phyloP scores from a whole-genome alignment of 2,113 vertebrate genomes.

The Equus quagga region DNA sequence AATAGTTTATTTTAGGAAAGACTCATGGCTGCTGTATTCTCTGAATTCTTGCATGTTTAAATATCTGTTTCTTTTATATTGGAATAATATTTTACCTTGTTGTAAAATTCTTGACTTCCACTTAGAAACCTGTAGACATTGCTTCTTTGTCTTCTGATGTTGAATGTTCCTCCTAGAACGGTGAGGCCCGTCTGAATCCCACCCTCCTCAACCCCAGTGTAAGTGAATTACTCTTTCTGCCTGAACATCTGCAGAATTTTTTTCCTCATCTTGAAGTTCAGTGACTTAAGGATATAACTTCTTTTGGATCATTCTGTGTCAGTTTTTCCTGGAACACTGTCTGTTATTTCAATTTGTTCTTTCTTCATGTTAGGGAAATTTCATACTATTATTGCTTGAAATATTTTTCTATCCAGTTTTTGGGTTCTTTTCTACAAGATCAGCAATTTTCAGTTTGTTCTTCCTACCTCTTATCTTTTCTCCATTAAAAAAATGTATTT shows the following conservation, averaged over 20 bases:
- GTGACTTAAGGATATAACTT: background rate
- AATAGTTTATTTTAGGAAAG: background rate
- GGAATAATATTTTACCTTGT: background rate
- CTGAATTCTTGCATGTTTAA: background rate
- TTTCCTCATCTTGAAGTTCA: slow-evolving; percentile 18
- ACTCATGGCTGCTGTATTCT: background rate
- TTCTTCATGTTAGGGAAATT: background rate
- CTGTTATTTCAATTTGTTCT: slow-evolving; percentile 43
- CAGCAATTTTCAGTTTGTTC: slow-evolving; percentile 22
- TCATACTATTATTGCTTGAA: background rate
- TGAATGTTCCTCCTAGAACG: background rate
- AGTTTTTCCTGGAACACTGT: slow-evolving; percentile 1
- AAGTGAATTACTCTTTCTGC: background rate
- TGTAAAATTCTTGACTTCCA: background rate
- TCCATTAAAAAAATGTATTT: background rate
- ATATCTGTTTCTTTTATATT: background rate
- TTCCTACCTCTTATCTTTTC: background rate
- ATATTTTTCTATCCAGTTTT: slow-evolving; percentile 12
- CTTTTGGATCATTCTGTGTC: background rate
- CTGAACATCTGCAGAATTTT: background rate
- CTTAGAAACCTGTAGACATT: background rate
- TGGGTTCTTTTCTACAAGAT: background rate
- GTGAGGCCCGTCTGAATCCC: background rate
- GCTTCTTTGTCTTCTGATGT: background rate
- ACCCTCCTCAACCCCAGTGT: background rate